Conservation (phyloP, 2,797 vertebrate genomes). For the Catostomus latipinnis region DNA sequence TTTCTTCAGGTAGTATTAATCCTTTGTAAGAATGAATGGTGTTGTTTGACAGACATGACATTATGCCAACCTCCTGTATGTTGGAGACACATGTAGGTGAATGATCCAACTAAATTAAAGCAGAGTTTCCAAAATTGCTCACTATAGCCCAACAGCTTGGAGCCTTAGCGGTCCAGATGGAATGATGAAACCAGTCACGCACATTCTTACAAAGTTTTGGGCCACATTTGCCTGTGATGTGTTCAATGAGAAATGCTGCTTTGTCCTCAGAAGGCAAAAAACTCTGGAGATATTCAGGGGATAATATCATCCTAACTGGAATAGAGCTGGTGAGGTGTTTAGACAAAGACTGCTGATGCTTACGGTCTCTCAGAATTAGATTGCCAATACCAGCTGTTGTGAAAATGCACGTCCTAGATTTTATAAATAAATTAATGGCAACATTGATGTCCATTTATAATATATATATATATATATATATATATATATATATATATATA, state of each 20-base stretch:
- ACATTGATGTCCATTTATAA: no score
- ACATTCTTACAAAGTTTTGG: slow-evolving; percentile 5
- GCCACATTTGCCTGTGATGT: neutral
- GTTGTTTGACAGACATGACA: slow-evolving; percentile 23
- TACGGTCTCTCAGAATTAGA: neutral
- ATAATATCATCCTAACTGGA: no score
- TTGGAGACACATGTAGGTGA: slow-evolving; percentile 12
- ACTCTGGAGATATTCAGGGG: no score
- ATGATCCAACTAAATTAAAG: neutral
- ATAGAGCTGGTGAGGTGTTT: neutral
- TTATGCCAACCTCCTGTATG: slow-evolving; percentile 7
- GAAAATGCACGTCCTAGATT: neutral
- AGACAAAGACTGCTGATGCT: neutral
- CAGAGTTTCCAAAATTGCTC: slow-evolving; percentile 3
- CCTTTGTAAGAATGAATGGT: neutral
- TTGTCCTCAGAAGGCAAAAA: neutral
- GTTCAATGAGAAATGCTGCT: neutral
- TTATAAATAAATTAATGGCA: no score
- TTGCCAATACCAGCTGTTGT: neutral
- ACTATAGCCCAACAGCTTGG: neutral
- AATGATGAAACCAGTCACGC: slow-evolving; percentile 8
- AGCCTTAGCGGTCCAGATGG: neutral
- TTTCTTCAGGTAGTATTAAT: slow-evolving; percentile 6
- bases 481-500: no score
- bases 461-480: no score